Conservation (phyloP, 2,888 invertebrate genomes). For the Ligdia adustata region DNA sequence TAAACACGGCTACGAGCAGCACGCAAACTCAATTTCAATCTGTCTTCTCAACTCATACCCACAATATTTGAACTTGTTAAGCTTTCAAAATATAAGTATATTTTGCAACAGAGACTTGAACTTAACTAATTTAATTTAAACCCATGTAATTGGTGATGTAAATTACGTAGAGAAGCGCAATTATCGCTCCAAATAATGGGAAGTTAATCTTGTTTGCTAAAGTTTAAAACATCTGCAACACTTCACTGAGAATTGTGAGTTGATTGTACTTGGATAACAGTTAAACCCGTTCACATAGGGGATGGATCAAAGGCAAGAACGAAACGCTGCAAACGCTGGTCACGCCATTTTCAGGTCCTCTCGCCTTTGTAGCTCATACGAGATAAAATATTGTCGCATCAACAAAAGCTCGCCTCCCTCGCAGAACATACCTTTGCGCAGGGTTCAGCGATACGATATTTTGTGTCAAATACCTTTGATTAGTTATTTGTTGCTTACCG, state of each 20-base stretch:
- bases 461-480: constrained; percentile 19
- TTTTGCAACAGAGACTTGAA: constrained; percentile 14
- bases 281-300: constrained; percentile 50
- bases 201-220: constrained; percentile 14
- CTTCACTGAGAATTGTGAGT: constrained; percentile 32
- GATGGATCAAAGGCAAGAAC: constrained; percentile 43
- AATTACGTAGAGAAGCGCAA: constrained; percentile 18
- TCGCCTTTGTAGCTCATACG: constrained; percentile 34
- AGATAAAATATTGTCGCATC: constrained; percentile 31
- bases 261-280: constrained; percentile 51
- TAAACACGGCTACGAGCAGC: too few relatives aligned
- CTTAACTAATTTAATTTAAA: constrained; percentile 20
- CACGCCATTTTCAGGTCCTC: constrained; percentile 34
- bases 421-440: constrained; percentile 8
- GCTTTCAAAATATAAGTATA: constrained; percentile 21
- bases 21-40: constrained; percentile 24
- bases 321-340: constrained; percentile 33
- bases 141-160: constrained; percentile 17
- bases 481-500: constrained; percentile 10
- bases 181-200: constrained; percentile 18
- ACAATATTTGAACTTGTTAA: constrained; percentile 31
- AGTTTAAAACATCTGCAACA: constrained; percentile 29
- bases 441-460: constrained; percentile 5
- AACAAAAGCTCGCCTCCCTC: constrained; percentile 12
- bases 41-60: constrained; percentile 22